Percentiles rank a stretch among this genome's conserved stretches.
phyloP scores from a whole-genome alignment of 2,888 invertebrate species.

The Epinotia demarniana region DNA sequence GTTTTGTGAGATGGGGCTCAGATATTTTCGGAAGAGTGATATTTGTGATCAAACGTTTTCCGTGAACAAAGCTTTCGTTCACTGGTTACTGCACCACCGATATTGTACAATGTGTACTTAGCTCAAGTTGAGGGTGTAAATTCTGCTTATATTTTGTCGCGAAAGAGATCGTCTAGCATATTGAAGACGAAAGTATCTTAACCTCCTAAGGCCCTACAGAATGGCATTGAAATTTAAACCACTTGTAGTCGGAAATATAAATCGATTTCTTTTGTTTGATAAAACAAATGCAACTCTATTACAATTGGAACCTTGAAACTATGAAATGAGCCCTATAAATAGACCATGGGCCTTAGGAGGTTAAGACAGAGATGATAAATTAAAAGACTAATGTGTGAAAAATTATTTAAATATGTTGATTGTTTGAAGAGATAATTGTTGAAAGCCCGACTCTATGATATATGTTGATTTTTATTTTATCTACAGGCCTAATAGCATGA shows the following conservation, averaged over 20 bases:
- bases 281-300: too few species aligned
- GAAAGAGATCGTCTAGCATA: neutral
- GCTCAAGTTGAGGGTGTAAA: neutral
- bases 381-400: constrained; percentile 2
- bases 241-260: too few species aligned
- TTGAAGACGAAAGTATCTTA: too few species aligned
- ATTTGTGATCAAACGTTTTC: neutral
- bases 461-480: too few species aligned
- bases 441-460: too few species aligned
- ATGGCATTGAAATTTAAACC: too few species aligned
- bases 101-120: constrained; percentile 10
- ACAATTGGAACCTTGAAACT: too few species aligned
- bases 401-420: neutral
- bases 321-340: too few species aligned
- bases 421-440: neutral
- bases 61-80: neutral
- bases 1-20: neutral
- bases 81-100: constrained; percentile 11
- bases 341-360: too few species aligned
- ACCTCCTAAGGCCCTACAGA: too few species aligned
- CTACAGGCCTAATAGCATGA: too few species aligned
- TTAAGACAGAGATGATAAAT: neutral
- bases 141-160: neutral
- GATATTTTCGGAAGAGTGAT: neutral
- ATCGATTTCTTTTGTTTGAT: too few species aligned